phyloP scores from a whole-genome alignment of 2,113 vertebrate species.

The Campylomormyrus tamandua region DNA sequence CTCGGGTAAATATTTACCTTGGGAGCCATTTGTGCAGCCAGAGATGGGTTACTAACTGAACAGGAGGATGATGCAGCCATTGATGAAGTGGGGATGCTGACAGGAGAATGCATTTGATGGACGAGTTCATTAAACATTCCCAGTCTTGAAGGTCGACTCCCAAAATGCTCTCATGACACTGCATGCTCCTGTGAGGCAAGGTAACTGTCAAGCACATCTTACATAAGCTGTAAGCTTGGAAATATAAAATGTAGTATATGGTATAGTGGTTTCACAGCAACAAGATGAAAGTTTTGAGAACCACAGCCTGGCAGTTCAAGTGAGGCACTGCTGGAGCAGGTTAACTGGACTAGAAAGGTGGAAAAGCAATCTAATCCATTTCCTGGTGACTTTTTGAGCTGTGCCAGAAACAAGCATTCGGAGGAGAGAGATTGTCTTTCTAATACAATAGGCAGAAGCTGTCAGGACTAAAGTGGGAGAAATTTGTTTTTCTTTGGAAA shows the following conservation, averaged over 20 bases:
- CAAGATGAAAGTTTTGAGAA: background rate
- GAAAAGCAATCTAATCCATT: background rate
- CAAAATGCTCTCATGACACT: background rate
- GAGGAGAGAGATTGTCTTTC: background rate
- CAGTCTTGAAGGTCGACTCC: background rate
- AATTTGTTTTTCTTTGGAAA: conserved; percentile 5
- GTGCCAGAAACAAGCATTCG: background rate
- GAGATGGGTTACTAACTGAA: background rate
- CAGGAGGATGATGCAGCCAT: background rate
- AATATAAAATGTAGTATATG: background rate
- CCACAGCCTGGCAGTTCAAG: background rate
- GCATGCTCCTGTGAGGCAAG: background rate
- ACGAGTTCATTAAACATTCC: background rate
- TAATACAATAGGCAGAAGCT: background rate
- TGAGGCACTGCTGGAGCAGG: background rate
- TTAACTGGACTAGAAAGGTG: background rate
- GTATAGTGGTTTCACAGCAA: background rate
- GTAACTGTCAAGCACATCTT: background rate
- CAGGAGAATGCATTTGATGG: conserved; percentile 11
- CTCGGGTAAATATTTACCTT: conserved; percentile 1
- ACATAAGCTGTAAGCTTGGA: background rate
- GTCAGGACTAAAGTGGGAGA: background rate
- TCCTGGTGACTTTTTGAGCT: background rate
- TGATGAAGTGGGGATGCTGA: background rate
- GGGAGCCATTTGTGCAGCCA: background rate